Evolutionary conservation across 2,888 invertebrate genomes (phyloP).

Genomic region (Girardia tigrina): DNA sequence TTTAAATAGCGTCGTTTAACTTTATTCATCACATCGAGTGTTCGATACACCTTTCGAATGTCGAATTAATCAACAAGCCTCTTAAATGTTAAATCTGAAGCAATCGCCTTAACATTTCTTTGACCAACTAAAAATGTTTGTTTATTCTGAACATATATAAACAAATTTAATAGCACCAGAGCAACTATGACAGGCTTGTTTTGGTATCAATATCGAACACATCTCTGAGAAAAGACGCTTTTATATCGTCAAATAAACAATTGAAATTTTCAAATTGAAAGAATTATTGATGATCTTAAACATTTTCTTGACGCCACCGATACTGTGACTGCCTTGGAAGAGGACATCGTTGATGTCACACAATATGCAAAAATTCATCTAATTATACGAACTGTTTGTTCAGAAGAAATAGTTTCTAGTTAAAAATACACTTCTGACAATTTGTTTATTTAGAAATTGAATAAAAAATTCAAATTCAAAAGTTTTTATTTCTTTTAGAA

Average conservation of each 20-base stretch:
- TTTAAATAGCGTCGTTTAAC: neutral
- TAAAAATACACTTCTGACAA: too few relatives aligned
- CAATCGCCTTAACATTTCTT: too few relatives aligned
- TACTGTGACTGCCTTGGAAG: conserved; percentile 44
- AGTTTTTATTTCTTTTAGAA: too few relatives aligned
- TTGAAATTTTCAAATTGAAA: conserved; percentile 43
- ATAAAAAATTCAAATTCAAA: too few relatives aligned
- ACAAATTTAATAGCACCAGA: conserved; percentile 45
- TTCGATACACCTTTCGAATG: neutral
- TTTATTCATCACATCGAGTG: neutral
- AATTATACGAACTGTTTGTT: too few relatives aligned
- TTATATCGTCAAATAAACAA: conserved; percentile 48
- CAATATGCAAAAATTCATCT: conserved; percentile 47
- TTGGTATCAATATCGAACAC: conserved; percentile 43
- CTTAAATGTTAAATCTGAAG: too few relatives aligned
- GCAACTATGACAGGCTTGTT: conserved; percentile 49
- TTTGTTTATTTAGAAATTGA: too few relatives aligned
- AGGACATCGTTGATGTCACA: conserved; percentile 50
- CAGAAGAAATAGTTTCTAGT: too few relatives aligned
- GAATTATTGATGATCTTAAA: conserved; percentile 42
- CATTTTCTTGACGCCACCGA: conserved; percentile 42
- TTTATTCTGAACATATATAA: conserved; percentile 44
- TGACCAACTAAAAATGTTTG: conserved; percentile 48
- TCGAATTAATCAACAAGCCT: too few relatives aligned
- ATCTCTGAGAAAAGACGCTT: conserved; percentile 43